Percentiles rank a stretch among this genome's conserved stretches.
Conservation (phyloP, 2,113 vertebrate genomes). For the Spheniscus mendiculus region DNA sequence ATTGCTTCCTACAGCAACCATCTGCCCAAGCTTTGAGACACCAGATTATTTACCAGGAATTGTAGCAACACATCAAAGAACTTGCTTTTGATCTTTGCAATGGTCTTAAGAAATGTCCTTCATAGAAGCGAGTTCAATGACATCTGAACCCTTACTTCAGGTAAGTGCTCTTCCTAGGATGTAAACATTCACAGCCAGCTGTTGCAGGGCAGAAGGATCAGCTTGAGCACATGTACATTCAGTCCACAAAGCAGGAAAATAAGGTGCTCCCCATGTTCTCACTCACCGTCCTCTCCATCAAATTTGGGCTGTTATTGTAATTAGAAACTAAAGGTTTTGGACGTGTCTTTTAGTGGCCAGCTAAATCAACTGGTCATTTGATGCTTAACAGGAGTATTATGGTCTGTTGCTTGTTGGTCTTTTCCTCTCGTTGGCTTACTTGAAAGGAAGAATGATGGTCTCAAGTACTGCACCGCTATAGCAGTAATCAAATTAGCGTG, state of each 20-base stretch:
- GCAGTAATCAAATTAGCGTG: neutral
- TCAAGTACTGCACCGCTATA: accelerated
- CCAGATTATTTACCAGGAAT: neutral
- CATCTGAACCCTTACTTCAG: neutral
- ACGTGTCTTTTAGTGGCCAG: neutral
- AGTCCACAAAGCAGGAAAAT: neutral
- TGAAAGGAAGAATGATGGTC: neutral
- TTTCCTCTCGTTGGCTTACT: neutral
- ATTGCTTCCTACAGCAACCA: neutral
- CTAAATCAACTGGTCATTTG: neutral
- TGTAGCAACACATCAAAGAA: neutral
- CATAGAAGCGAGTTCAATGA: neutral
- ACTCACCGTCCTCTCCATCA: no score
- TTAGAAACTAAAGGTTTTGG: neutral
- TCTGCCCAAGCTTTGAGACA: neutral
- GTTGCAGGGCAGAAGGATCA: neutral
- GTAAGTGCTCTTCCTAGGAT: neutral
- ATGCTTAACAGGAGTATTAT: neutral
- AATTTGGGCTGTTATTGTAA: neutral
- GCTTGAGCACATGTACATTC: neutral
- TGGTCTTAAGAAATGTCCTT: neutral
- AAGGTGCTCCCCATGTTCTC: neutral
- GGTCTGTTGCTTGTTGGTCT: neutral
- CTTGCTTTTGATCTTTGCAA: neutral
- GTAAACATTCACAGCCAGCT: neutral